Conservation (phyloP, 2,797 vertebrate species). For the Meda fulgida region DNA sequence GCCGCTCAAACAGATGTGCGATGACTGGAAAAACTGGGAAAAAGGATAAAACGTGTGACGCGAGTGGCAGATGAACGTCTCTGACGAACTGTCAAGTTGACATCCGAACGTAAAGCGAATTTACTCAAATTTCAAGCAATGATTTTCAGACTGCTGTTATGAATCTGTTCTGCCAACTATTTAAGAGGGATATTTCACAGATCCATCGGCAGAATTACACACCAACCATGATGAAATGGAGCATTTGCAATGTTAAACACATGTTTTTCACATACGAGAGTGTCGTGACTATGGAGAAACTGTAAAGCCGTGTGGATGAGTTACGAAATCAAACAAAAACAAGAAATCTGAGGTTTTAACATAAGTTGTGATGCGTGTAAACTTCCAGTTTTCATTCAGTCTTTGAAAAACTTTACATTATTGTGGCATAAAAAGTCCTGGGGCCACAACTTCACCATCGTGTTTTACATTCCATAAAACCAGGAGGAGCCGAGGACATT, state of each 20-base stretch:
- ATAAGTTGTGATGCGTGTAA: background rate
- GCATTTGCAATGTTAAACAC: background rate
- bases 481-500: slow-evolving; percentile 49
- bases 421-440: background rate
- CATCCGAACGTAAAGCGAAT: background rate
- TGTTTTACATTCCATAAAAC: slow-evolving; percentile 64
- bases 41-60: background rate
- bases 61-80: background rate
- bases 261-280: background rate
- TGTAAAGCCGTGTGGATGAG: background rate
- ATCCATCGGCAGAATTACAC: background rate
- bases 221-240: background rate
- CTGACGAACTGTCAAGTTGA: background rate
- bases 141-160: background rate
- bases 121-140: slow-evolving; percentile 42
- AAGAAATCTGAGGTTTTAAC: background rate
- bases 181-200: background rate
- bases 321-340: background rate
- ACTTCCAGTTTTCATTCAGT: background rate
- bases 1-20: slow-evolving; percentile 23
- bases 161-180: background rate
- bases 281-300: slow-evolving; percentile 8
- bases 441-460: background rate
- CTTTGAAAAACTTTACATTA: background rate
- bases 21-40: background rate